Base-by-base conservation (phyloP, 2,113 vertebrate species). In the Hymenochirus boettgeri region DNA sequence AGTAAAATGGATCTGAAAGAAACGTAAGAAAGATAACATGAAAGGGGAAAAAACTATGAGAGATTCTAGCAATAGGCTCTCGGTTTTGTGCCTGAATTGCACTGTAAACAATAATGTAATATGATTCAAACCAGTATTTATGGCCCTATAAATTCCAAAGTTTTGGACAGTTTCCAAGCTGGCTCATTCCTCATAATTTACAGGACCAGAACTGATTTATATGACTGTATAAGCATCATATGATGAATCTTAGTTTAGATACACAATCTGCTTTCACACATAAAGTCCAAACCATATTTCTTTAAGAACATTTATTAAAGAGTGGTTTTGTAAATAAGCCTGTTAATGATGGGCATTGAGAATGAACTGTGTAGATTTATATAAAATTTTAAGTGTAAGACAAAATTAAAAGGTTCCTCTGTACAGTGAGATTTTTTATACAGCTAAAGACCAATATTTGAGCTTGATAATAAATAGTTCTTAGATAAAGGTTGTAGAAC, bases 91-190 rank as follows among this genome's bases (percentile, higher is more conserved):
- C 26, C 25, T 35, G 33, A 52, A 57, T 23, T 57, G 52, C 35
- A 19, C 65, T 69, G 57, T 60, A 69, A 69, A 69, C 65, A 60
- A 69, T 69, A 69, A 60, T 29, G 65, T 69, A 69, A 69, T 57
- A 60, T 60, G 65, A 69, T 69, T 59, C 65, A 69, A 60, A 69
- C 65, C 65, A 69, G 47, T 69, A 50, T 69, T 69, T 69, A 69
- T 69, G 65, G 45, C 47, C 65, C 65, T 69, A 60, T 69, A 69
- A 69, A 69, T 60, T 69, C 56, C 57, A 60, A 26, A 53, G 46
- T 56, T 53, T 69, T 69, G 65, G 65, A 59, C 15, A 24, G 39
- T 39, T 52, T 69, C 65, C 65, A 69, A 69, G 65, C 59, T 60
- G 56, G 65, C 65, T 69, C 48, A 58, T 52, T 60, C 27, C 33